These are phyloP conservation scores for Nomada ruficornis DNA, from an alignment of 2,888 invertebrate genomes.

Conservation along the genomic window DNA sequence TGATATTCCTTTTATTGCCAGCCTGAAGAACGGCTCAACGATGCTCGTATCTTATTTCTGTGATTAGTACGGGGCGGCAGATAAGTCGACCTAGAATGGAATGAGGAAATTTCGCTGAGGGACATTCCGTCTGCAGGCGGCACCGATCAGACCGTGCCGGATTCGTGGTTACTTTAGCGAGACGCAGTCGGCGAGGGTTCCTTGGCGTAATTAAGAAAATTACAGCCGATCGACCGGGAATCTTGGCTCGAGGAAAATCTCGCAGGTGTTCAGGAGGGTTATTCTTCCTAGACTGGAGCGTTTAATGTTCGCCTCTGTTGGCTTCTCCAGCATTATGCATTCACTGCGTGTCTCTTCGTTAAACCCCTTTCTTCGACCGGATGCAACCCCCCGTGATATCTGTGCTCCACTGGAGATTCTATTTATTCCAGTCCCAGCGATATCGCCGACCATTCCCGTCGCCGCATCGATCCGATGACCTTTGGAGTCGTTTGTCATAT, in stretches of 20 bases:
- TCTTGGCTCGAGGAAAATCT: slow-evolving; percentile 1
- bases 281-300: slow-evolving; percentile 17
- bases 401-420: background rate
- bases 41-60: background rate
- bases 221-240: slow-evolving; percentile 37
- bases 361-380: slow-evolving; percentile 8
- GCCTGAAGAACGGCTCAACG: no score
- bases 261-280: slow-evolving; percentile 21
- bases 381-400: slow-evolving; percentile 3
- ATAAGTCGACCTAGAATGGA: no score
- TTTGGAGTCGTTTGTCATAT: background rate
- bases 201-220: slow-evolving; percentile 51
- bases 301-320: slow-evolving; percentile 14
- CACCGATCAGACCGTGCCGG: no score
- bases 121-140: no score
- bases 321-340: slow-evolving; percentile 38
- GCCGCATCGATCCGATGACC: background rate
- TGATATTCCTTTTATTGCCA: slow-evolving; percentile 7
- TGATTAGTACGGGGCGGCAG: background rate
- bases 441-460: background rate
- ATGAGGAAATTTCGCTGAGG: no score
- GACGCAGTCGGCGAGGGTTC: background rate
- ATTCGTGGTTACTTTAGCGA: no score
- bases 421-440: background rate
- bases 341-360: slow-evolving; percentile 29